phyloP scores from a whole-genome alignment of 2,113 vertebrate genomes.

The Tenrec ecaudatus region DNA sequence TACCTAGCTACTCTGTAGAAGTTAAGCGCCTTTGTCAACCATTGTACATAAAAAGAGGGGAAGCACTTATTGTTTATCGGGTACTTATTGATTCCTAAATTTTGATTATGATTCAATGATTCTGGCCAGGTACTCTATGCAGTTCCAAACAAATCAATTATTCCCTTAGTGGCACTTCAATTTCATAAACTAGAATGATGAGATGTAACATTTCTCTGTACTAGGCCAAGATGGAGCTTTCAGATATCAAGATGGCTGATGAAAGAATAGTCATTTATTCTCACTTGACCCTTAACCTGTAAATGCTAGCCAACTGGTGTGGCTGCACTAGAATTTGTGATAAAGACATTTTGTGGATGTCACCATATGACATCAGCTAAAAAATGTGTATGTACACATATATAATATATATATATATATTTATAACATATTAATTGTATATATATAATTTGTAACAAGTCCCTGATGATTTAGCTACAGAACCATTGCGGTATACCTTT shows the following conservation, averaged over 20 bases:
- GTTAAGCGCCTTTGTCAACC: not conserved
- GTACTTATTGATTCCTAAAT: not conserved
- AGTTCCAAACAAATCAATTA: not conserved
- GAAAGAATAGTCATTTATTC: not conserved
- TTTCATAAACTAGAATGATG: not conserved
- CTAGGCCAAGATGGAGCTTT: not conserved
- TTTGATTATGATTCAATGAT: not conserved
- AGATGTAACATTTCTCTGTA: not conserved
- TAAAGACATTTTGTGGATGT: not conserved
- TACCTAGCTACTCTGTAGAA: too few relatives aligned
- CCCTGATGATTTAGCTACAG: not conserved
- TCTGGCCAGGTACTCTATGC: too few relatives aligned
- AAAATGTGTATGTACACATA: too few relatives aligned
- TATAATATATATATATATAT: too few relatives aligned
- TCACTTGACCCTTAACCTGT: not conserved
- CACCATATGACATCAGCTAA: too few relatives aligned
- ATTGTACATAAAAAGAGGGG: not conserved
- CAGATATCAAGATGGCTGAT: not conserved
- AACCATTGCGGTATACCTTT: accelerated
- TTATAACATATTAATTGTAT: too few relatives aligned
- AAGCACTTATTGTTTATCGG: not conserved
- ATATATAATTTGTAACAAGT: not conserved
- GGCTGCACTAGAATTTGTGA: not conserved
- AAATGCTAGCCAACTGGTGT: too few relatives aligned
- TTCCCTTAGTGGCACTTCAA: not conserved